Base-by-base conservation (phyloP, 2,888 invertebrate species). In the Xiphydria camelus region DNA sequence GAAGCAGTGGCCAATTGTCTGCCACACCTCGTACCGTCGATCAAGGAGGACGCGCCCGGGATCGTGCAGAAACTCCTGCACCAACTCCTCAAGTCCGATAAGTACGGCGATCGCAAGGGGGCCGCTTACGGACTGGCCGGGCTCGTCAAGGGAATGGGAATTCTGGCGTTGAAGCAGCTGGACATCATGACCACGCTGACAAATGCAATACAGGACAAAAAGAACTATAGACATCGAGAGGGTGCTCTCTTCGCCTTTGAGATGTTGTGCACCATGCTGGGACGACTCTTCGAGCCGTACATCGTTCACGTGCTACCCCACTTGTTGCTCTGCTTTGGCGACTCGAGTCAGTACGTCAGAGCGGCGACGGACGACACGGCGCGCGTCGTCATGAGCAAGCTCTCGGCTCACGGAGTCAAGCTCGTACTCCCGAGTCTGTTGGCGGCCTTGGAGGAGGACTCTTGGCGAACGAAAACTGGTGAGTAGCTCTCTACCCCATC, bases 81-180 rank as follows among this genome's bases (percentile, higher is more conserved):
- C 62, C 88, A 92, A 47, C 79, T 97, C 32, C 82, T 95, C 15
- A 93, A 94, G 54, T 92, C 92, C 0, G 92, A 94, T 59, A 92
- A 90, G 64, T 97, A 95, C 71, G 96, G 95, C 1, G 91, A 93
- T 67, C 81, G 91, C 4, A 85, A 92, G 78, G 99, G 99, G 7
- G 98, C 99, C 1, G 97, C 98, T 0, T 97, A 97, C 71, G 97
- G 98, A 7, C 83, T 99, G 44, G 98, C 98, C 0, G 98, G 98
- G 1, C 83, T 91, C 42, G 93, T 99, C 41, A 97, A 98, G 76
- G 99, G 99, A 1, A 86, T 98, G 73, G 98, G 98, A 15, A 97
- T 99, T 56, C 79, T 97, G 22, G 91, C 94, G 0, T 79, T 98
- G 41, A 98, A 96, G 70, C 95, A 98, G 65, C 82, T 94, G 33